These are phyloP conservation scores for Benthosema pterotum DNA, from an alignment of 2,797 vertebrate genomes.

Conservation along the genomic window DNA sequence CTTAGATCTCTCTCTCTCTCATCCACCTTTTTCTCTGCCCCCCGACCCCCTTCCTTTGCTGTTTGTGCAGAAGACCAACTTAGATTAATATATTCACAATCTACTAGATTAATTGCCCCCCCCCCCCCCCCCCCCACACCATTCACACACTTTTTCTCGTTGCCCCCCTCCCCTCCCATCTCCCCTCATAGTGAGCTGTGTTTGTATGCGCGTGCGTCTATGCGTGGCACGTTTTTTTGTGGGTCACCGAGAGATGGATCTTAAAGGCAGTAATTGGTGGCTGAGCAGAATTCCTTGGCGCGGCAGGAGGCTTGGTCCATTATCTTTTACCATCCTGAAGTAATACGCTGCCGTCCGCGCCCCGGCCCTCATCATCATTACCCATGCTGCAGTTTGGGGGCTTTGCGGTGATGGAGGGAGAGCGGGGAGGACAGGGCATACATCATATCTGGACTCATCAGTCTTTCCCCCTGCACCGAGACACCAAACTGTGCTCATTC, in stretches of 20 bases:
- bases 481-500: constrained; percentile 70
- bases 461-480: constrained; percentile 66
- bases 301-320: constrained; percentile 72
- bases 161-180: constrained; percentile 21
- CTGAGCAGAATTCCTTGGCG: constrained; percentile 68
- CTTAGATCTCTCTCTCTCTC: constrained; percentile 10
- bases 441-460: constrained; percentile 76
- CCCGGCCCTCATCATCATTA: constrained; percentile 78
- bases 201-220: constrained; percentile 33
- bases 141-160: constrained; percentile 13
- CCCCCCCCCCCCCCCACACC: constrained; percentile 31
- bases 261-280: constrained; percentile 77
- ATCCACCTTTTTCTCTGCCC: constrained; percentile 13
- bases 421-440: constrained; percentile 67
- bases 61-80: constrained; percentile 34
- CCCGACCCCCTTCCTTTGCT: not conserved
- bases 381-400: constrained; percentile 62
- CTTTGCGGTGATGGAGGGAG: constrained; percentile 72
- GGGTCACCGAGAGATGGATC: constrained; percentile 73
- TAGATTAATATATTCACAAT: constrained; percentile 54
- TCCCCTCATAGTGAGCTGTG: constrained; percentile 22
- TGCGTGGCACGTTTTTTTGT: too few species aligned
- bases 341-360: constrained; percentile 69
- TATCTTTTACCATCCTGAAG: constrained; percentile 70
- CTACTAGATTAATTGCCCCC: constrained; percentile 52